phyloP scores from a whole-genome alignment of 2,888 invertebrate genomes.

The Epinotia bilunana region DNA sequence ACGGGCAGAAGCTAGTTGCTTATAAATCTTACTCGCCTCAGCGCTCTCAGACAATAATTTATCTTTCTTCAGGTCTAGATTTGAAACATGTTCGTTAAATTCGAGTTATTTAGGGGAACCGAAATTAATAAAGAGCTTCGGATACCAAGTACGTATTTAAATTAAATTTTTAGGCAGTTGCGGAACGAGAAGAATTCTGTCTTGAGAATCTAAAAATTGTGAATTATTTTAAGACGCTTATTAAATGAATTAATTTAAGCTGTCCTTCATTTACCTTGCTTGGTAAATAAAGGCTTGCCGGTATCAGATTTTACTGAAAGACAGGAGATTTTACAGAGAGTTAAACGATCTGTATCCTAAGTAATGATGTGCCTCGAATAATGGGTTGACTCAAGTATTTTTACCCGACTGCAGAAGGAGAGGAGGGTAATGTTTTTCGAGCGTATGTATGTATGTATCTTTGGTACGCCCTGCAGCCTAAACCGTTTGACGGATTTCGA shows the following conservation, averaged over 20 bases:
- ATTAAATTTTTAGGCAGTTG: conserved; percentile 1
- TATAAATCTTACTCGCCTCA: not conserved
- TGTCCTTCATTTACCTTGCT: not conserved
- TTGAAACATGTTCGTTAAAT: conserved; percentile 10
- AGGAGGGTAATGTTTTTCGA: no score
- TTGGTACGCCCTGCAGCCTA: no score
- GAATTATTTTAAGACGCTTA: not conserved
- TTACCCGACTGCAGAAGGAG: no score
- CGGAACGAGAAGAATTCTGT: not conserved
- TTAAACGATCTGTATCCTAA: no score
- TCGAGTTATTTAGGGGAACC: conserved; percentile 5
- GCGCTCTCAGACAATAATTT: not conserved
- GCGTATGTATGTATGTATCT: no score
- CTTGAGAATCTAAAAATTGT: not conserved
- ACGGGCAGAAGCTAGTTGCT: no score
- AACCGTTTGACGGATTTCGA: no score
- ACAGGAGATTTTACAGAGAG: no score
- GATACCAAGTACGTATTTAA: conserved; percentile 19
- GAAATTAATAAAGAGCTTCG: conserved; percentile 16
- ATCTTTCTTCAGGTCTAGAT: conserved; percentile 9
- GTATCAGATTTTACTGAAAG: no score
- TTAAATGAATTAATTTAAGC: not conserved
- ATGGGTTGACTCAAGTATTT: no score
- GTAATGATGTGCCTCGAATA: no score
- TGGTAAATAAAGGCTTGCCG: no score